Conservation (phyloP, 2,797 vertebrate species). For the Pseudochromis fuscus region DNA sequence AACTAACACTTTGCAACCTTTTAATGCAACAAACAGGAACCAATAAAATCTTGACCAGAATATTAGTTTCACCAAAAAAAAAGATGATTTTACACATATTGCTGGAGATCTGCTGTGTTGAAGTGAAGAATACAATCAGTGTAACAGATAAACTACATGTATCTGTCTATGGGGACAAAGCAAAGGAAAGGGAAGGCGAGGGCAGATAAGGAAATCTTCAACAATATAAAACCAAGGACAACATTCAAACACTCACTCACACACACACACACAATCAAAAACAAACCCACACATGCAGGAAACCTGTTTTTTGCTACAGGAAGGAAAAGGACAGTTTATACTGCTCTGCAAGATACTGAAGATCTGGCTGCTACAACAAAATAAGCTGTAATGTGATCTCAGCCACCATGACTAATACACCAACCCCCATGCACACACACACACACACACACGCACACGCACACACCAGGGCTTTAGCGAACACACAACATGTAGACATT, state of each 20-base stretch:
- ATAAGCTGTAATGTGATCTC: conserved; percentile 49
- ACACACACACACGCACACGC: conserved; percentile 21
- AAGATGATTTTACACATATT: background rate
- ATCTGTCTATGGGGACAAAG: conserved; percentile 49
- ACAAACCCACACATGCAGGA: conserved; percentile 57
- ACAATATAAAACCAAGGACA: conserved; percentile 63
- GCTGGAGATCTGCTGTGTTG: conserved; percentile 3
- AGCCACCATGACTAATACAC: conserved; percentile 32
- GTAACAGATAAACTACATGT: conserved; percentile 44
- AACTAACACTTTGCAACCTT: too few species aligned
- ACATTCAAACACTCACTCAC: conserved; percentile 19
- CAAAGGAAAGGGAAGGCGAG: conserved; percentile 63
- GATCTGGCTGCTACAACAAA: conserved; percentile 48
- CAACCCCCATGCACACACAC: conserved; percentile 9
- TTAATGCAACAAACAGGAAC: background rate
- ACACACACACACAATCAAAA: conserved; percentile 32
- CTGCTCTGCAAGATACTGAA: conserved; percentile 46
- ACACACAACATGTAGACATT: conserved; percentile 4
- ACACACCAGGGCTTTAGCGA: background rate
- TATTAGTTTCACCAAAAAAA: background rate
- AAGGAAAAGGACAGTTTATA: conserved; percentile 71
- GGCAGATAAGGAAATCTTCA: conserved; percentile 66
- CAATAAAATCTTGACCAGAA: background rate
- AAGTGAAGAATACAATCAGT: conserved; percentile 23
- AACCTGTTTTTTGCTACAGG: conserved; percentile 60